phyloP scores from a whole-genome alignment of 2,113 vertebrate genomes.

The Lucifuga dentata region DNA sequence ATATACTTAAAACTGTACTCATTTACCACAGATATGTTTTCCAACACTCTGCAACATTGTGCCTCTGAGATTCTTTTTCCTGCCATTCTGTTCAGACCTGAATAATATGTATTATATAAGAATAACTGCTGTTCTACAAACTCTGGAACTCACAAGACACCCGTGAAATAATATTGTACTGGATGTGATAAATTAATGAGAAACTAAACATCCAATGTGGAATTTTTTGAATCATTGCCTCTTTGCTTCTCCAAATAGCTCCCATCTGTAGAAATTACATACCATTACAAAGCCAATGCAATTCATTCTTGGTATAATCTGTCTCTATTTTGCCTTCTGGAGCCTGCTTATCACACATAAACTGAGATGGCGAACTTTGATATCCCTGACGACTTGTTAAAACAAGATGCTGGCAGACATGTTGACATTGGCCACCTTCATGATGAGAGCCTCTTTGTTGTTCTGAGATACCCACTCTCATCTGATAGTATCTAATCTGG shows the following conservation, averaged over 20 bases:
- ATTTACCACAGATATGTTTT: slow-evolving; percentile 71
- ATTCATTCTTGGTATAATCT: slow-evolving; percentile 35
- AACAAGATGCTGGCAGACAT: slow-evolving; percentile 60
- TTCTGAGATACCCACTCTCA: slow-evolving; percentile 39
- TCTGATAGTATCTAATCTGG: slow-evolving; percentile 60
- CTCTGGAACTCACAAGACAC: too few species aligned
- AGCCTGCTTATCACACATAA: slow-evolving; percentile 55
- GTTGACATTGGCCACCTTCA: slow-evolving; percentile 55
- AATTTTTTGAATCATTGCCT: slow-evolving; percentile 24
- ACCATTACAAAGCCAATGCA: slow-evolving; percentile 39
- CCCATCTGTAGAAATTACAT: slow-evolving; percentile 42
- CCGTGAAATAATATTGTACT: background rate
- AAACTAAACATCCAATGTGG: slow-evolving; percentile 19
- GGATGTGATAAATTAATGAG: slow-evolving; percentile 31
- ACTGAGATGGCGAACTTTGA: slow-evolving; percentile 58
- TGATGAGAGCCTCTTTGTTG: slow-evolving; percentile 61
- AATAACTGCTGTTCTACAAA: too few species aligned
- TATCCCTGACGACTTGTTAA: slow-evolving; percentile 55
- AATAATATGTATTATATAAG: slow-evolving; percentile 42
- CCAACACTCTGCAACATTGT: slow-evolving; percentile 49
- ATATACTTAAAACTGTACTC: slow-evolving; percentile 59
- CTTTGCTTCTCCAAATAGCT: slow-evolving; percentile 16
- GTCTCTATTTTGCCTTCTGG: slow-evolving; percentile 29
- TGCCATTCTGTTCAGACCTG: slow-evolving; percentile 36
- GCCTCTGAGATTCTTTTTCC: slow-evolving; percentile 17